Evolutionary conservation across 1,140 invertebrate genomes (phyloP).

Genomic region (Leptinotarsa texana): DNA sequence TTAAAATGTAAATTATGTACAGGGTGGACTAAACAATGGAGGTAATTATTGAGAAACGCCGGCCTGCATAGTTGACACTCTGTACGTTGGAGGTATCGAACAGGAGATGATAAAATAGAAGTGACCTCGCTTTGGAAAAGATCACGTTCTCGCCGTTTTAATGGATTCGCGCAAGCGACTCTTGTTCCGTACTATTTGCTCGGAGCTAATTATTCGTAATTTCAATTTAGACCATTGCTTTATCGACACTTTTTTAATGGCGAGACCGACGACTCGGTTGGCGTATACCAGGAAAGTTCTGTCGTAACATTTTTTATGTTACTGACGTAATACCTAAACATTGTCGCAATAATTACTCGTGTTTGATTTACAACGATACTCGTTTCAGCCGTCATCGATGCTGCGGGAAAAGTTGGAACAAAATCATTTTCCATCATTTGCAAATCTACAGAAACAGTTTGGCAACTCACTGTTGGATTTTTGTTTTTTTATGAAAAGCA

Average conservation of each 20-base stretch:
- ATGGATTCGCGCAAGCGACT: neutral
- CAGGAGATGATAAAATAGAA: too few relatives aligned
- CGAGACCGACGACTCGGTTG: neutral
- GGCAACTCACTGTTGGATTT: too few relatives aligned
- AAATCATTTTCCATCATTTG: too few relatives aligned
- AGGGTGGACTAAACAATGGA: too few relatives aligned
- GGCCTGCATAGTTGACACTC: too few relatives aligned
- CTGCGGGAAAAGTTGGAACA: neutral
- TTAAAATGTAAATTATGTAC: too few relatives aligned
- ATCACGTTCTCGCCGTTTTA: neutral
- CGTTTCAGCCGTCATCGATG: constrained; percentile 25
- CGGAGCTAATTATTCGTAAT: constrained; percentile 2
- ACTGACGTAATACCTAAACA: constrained; percentile 31
- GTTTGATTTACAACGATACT: constrained; percentile 34
- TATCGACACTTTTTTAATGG: constrained; percentile 15
- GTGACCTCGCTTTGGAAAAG: neutral
- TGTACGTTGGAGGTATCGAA: too few relatives aligned
- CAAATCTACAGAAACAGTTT: too few relatives aligned
- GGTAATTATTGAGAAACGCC: too few relatives aligned
- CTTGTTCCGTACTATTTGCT: constrained; percentile 9
- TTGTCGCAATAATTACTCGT: constrained; percentile 33
- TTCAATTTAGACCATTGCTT: constrained; percentile 16
- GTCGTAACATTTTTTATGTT: constrained; percentile 21
- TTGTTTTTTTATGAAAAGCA: too few relatives aligned
- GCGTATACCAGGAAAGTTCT: constrained; percentile 24